Evolutionary conservation across 2,113 vertebrate genomes (phyloP), one percentile per base, ranked within the genome.

Genomic region (Menidia beryllina): DNA sequence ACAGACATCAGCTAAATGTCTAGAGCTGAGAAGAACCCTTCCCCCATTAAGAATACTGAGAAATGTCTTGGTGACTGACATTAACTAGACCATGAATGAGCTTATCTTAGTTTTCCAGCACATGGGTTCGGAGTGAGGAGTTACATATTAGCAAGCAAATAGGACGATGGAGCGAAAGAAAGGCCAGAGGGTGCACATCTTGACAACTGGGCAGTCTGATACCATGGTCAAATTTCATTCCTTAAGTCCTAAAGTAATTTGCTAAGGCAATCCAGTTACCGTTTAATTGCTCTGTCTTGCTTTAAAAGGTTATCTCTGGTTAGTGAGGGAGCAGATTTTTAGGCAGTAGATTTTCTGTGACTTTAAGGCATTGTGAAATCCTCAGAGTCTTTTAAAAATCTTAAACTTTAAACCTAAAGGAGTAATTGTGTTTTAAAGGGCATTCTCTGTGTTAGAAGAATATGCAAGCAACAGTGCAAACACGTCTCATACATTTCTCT

Each of bases 81-180:
- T 75, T 21, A 86, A 84, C 80, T 71, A 48, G 79, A 71, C 83
- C 82, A 54, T 80, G 81, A 67, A 66, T 38, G 75, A 77, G 77
- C 79, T 86, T 86, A 86, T 86, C 85, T 82, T 64, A 57, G 52
- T 73, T 82, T 83, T 77, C 73, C 78, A 83, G 82, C 52, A 72
- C 75, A 38, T 30, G 39, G 45, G 53, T 73, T 86, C 24, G 13
- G 20, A 61, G 75, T 72, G 59, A 86, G 69, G 55, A 83, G 86
- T 90, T 86, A 87, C 72, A 77, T 72, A 89, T 89, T 89, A 84
- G 75, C 78, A 73, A 52, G 73, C 24, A 66, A 82, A 81, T 41
- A 30, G 15, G 27, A 64, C 27, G 39, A 75, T 39, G 17, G 54
- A 54, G 75, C 38, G 52, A 66, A 59, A 72, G 68, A 81, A 24